Base-by-base conservation (phyloP, 2,888 invertebrate genomes). In the Xanthia icteritia region DNA sequence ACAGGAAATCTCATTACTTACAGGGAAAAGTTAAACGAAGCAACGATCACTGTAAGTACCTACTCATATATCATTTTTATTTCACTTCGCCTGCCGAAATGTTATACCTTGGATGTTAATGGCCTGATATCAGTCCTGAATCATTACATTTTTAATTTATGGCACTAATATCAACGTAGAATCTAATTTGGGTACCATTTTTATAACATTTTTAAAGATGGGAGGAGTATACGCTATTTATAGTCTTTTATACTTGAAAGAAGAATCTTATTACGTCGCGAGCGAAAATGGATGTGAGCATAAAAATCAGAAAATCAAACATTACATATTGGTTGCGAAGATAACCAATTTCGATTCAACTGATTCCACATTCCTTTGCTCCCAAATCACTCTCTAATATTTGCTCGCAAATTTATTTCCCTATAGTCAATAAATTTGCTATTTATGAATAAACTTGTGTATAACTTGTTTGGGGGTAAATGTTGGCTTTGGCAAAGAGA, bases 1-100 rank as follows among this genome's bases (percentile, higher is more conserved):
- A 80, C 88, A 88, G 87, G 74, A 66, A 75, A 76, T 82, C 54
- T 88, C 64, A 83, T 88, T 88, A 82, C 48, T 88, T 88, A 82
- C 89, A 88, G 88, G 81, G 48, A 39, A 81, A 74, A 17, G 60
- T 76, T 73, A 87, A 86, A 77, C 86, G 90, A 67, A 91, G 89
- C 83, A 83, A 71, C 36, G 91, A 91, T 73, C 72, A 86, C 66
- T 77, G 91, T 92, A 84, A 91, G 92, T 92, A 86, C 42, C 42
- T 42, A 42, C 68, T 70, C 56, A 45, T 84, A 67, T 68, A 65
- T 84, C 51, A 84, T 73, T 84, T 80, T 83, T 76, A 84, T 83
- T 83, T 83, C 42, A 77, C 31, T 77, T 76, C 13, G 64, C 20
- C n/a, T 66, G 42, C 71, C 65, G 15, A 61, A 69, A 73, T 31